A percentile compares a stretch with the other conserved stretches of the same genome.
These are phyloP conservation scores for Mystacornis crossleyi DNA, from an alignment of 2,113 vertebrate species.

Conservation along the genomic window DNA sequence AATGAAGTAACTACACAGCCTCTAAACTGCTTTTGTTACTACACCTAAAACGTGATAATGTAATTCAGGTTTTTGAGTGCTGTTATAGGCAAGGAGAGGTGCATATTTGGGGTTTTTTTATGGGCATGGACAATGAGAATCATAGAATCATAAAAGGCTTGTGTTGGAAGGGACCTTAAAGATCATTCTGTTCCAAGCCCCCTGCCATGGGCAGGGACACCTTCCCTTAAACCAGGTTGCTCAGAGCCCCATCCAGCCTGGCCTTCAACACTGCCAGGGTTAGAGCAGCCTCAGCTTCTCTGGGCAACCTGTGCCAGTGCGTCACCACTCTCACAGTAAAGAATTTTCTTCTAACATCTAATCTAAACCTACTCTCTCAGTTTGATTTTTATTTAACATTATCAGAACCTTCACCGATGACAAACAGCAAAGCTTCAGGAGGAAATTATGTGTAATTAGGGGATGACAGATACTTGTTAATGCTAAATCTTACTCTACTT, in stretches of 20 bases:
- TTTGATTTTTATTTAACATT: background rate
- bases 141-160: background rate
- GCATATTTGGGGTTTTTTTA: background rate
- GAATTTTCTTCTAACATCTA: background rate
- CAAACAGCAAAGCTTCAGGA: background rate
- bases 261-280: background rate
- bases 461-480: background rate
- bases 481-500: background rate
- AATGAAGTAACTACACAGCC: background rate
- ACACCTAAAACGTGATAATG: background rate
- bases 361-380: background rate
- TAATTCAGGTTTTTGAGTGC: background rate
- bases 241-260: background rate
- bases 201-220: background rate
- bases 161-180: background rate
- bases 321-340: background rate
- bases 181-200: background rate
- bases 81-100: background rate
- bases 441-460: background rate
- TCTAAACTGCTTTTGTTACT: background rate
- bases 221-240: background rate
- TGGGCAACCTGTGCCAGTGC: background rate
- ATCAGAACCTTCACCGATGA: background rate
- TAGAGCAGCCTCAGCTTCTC: background rate
- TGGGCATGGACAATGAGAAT: background rate